Conservation (phyloP, 2,888 invertebrate species). For the Xestia sexstrigata region DNA sequence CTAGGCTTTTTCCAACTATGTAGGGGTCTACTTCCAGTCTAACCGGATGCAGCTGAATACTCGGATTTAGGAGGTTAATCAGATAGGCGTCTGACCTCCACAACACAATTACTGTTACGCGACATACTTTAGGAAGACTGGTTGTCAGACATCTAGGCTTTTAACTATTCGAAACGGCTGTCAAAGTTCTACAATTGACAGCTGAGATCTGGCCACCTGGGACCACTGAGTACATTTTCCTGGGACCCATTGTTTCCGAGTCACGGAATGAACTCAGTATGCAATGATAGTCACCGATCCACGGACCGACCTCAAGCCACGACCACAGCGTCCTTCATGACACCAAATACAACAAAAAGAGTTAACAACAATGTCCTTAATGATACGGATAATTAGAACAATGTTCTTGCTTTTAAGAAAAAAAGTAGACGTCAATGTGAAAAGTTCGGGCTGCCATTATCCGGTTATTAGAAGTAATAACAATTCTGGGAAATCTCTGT, state of each 20-base stretch:
- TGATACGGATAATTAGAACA: constrained; percentile 26
- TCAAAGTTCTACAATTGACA: background rate
- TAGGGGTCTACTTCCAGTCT: background rate
- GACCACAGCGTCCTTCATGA: too few relatives aligned
- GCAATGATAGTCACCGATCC: background rate
- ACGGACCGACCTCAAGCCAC: background rate
- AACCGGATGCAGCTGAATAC: background rate
- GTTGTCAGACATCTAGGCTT: background rate
- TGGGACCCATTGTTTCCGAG: background rate
- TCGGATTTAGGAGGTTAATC: too few relatives aligned
- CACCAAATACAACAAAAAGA: background rate
- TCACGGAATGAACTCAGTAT: background rate
- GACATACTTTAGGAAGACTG: background rate
- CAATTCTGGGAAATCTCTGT: constrained; percentile 59
- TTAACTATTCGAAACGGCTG: background rate
- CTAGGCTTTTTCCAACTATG: background rate
- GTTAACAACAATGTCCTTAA: background rate
- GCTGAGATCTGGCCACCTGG: background rate
- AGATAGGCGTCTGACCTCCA: background rate
- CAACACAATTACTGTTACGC: background rate
- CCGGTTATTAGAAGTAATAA: constrained; percentile 64
- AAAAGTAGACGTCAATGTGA: constrained; percentile 36
- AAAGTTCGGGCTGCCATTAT: constrained; percentile 55
- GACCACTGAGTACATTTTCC: too few relatives aligned
- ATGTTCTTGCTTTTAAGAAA: constrained; percentile 41